phyloP scores from a whole-genome alignment of 1,140 invertebrate species.

The Thaumetopoea pityocampa region DNA sequence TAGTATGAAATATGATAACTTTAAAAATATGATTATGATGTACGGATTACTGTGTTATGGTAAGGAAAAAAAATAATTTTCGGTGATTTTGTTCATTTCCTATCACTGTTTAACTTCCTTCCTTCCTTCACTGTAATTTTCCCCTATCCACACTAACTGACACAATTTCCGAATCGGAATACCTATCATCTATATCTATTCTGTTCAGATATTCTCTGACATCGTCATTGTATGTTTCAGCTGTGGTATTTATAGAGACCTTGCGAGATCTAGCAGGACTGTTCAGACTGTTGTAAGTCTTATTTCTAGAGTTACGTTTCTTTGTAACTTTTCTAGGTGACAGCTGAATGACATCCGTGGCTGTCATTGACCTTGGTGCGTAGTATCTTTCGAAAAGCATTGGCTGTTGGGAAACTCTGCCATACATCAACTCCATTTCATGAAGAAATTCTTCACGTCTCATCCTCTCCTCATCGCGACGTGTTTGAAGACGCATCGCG shows the following conservation, averaged over 20 bases:
- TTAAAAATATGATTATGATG: too few species aligned
- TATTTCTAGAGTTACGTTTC: constrained; percentile 37
- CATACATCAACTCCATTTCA: constrained; percentile 84
- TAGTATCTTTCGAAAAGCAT: constrained; percentile 83
- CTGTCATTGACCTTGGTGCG: constrained; percentile 68
- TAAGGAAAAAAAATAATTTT: too few species aligned
- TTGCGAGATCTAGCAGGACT: constrained; percentile 40
- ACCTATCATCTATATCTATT: constrained; percentile 51
- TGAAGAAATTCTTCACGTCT: constrained; percentile 80
- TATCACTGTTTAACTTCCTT: too few species aligned
- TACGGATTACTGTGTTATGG: too few species aligned
- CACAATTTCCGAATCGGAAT: constrained; percentile 38
- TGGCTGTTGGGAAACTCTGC: constrained; percentile 81
- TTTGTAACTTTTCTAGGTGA: constrained; percentile 45
- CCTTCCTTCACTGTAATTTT: too few species aligned
- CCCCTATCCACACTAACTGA: constrained; percentile 33
- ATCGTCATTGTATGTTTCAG: constrained; percentile 72
- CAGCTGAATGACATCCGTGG: constrained; percentile 39
- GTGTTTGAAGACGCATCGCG: constrained; percentile 78
- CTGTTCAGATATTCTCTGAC: constrained; percentile 58
- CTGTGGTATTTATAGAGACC: constrained; percentile 77
- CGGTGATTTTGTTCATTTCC: too few species aligned
- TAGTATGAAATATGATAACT: too few species aligned
- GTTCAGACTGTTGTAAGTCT: constrained; percentile 41
- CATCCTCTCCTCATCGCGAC: constrained; percentile 80